phyloP scores from a whole-genome alignment of 2,113 vertebrate genomes.

The Cyanoderma ruficeps region DNA sequence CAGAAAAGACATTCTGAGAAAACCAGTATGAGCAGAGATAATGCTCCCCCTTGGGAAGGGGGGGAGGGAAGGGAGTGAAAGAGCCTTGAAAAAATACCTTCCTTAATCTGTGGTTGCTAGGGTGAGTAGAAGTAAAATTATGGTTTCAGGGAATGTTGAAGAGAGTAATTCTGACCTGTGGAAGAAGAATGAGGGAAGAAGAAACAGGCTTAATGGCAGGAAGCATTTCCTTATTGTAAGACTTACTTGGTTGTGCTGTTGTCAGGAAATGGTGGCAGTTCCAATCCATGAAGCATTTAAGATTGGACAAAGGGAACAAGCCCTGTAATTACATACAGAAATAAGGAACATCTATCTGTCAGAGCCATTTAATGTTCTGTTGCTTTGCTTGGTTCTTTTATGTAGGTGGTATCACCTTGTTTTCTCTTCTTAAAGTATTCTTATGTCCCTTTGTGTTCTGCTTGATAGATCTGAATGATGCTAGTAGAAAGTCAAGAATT shows the following conservation, averaged over 20 bases:
- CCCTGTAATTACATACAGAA: neutral
- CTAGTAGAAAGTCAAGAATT: neutral
- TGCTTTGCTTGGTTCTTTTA: neutral
- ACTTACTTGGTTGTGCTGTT: neutral
- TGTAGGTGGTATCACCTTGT: neutral
- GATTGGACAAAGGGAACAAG: neutral
- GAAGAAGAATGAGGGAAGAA: neutral
- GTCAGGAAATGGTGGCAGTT: neutral
- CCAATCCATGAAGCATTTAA: neutral
- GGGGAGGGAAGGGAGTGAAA: neutral
- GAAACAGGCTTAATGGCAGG: neutral
- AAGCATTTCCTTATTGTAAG: neutral
- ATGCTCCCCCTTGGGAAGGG: neutral
- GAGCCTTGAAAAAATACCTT: neutral
- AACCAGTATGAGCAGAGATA: neutral
- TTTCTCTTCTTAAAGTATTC: neutral
- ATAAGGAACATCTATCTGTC: neutral
- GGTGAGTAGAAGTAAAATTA: neutral
- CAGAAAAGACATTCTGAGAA: neutral
- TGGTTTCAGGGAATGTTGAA: neutral
- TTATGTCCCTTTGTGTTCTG: neutral
- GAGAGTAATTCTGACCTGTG: neutral
- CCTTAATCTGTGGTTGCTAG: neutral
- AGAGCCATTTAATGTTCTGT: neutral
- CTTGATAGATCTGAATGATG: neutral